Evolutionary conservation across 2,113 vertebrate genomes (phyloP).

Genomic region (Daphoenositta chrysoptera): DNA sequence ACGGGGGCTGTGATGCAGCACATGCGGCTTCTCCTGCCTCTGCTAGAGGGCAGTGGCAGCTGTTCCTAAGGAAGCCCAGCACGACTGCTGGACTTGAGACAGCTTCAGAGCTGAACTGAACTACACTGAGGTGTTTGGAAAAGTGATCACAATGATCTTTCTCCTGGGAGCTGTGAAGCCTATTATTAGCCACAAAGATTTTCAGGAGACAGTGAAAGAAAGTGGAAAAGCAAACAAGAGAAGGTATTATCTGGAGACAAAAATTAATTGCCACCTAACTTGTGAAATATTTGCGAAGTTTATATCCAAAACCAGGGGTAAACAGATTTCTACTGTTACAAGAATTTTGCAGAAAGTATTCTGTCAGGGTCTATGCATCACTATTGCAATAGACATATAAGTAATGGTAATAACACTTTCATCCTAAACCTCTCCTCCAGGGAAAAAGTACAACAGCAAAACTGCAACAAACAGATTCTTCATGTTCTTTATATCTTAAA

Average conservation of each 20-base stretch:
- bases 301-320: background rate
- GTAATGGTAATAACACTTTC: background rate
- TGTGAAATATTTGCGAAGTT: background rate
- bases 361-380: background rate
- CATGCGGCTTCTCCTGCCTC: background rate
- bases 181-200: background rate
- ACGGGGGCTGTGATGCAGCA: background rate
- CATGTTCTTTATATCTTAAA: background rate
- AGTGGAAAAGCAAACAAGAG: background rate
- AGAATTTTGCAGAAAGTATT: background rate
- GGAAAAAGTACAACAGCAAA: background rate
- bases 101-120: background rate
- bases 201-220: background rate
- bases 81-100: background rate
- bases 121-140: background rate
- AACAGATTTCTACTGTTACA: background rate
- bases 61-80: background rate
- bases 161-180: background rate
- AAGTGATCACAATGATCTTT: background rate
- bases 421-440: background rate
- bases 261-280: background rate
- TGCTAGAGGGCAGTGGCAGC: background rate
- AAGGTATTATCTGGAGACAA: accelerated
- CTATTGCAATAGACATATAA: background rate
- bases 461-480: background rate